Conservation (phyloP, 2,797 vertebrate genomes). For the Rhabdophis nuchalis region DNA sequence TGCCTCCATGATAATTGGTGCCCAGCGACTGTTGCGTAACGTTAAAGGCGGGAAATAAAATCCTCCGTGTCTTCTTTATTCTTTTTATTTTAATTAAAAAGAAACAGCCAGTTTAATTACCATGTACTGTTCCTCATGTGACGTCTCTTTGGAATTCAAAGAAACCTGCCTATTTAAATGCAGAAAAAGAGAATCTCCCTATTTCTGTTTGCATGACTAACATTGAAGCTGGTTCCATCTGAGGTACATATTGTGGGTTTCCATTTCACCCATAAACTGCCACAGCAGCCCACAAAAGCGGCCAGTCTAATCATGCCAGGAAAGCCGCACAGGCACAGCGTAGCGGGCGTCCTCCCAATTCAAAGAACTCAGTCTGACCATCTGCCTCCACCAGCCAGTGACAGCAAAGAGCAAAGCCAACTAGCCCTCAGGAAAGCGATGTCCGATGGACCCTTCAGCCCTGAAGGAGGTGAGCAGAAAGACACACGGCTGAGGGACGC, state of each 20-base stretch:
- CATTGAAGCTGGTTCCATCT: slow-evolving; percentile 91
- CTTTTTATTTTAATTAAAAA: slow-evolving; percentile 55
- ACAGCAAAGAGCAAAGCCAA: slow-evolving; percentile 91
- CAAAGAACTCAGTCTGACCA: slow-evolving; percentile 95
- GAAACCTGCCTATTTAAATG: slow-evolving; percentile 72
- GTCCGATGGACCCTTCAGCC: slow-evolving; percentile 91
- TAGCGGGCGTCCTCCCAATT: slow-evolving; percentile 93
- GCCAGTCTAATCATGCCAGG: slow-evolving; percentile 84
- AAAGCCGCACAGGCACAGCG: slow-evolving; percentile 98
- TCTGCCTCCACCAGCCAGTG: slow-evolving; percentile 93
- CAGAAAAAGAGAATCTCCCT: slow-evolving; percentile 62
- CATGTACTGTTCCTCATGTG: slow-evolving; percentile 80
- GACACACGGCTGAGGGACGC: slow-evolving; percentile 63
- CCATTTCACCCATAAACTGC: slow-evolving; percentile 90
- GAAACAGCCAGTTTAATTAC: slow-evolving; percentile 82
- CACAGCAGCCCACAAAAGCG: slow-evolving; percentile 89
- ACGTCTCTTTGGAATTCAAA: slow-evolving; percentile 77
- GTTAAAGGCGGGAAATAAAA: slow-evolving; percentile 30
- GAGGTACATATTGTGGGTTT: slow-evolving; percentile 94
- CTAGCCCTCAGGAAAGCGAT: slow-evolving; percentile 93
- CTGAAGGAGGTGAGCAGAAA: slow-evolving; percentile 87
- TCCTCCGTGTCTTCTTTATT: slow-evolving; percentile 41
- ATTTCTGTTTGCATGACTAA: slow-evolving; percentile 92
- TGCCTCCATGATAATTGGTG: slow-evolving; percentile 51
- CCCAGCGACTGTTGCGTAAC: slow-evolving; percentile 41